Base-by-base conservation (phyloP, 1,140 invertebrate genomes). In the Ruditapes philippinarum region DNA sequence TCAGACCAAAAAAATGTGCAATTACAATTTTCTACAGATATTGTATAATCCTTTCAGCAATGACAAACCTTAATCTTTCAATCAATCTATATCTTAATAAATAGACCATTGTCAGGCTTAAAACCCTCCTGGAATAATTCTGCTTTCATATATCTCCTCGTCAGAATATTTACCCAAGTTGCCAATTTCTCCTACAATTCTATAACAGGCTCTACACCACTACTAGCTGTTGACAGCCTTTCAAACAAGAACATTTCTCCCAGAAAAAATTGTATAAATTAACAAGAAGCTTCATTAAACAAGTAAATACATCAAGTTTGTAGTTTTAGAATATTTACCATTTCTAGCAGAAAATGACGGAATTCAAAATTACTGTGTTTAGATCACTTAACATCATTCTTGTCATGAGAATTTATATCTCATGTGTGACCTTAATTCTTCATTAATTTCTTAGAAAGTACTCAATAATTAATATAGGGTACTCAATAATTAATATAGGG, bases 21-120 rank as follows among this genome's bases (percentile, higher is more conserved):
- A n/a, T n/a, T n/a, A n/a, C n/a, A n/a, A n/a, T n/a, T n/a, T n/a
- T n/a, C n/a, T n/a, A n/a, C n/a, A n/a, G n/a, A n/a, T n/a, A n/a
- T n/a, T n/a, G n/a, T n/a, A n/a, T n/a, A n/a, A n/a, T n/a, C n/a
- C n/a, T n/a, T n/a, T n/a, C n/a, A n/a, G n/a, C n/a, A n/a, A n/a
- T n/a, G n/a, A n/a, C n/a, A n/a, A n/a, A n/a, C n/a, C n/a, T n/a
- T n/a, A n/a, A n/a, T n/a, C n/a, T n/a, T n/a, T n/a, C n/a, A n/a
- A n/a, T n/a, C n/a, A n/a, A n/a, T n/a, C n/a, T n/a, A n/a, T n/a
- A n/a, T 78, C 74, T 78, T 57, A 54, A 78, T 78, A 54, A 78
- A 78, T 78, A 78, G 74, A 49, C 74, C 25, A 78, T 78, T 78
- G 74, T 78, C 74, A n/a, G n/a, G 49, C 28, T 49, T n/a, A 54